These are phyloP conservation scores for Spatulosminthurus flaviceps DNA, from an alignment of 2,888 invertebrate genomes.

Conservation along the genomic window DNA sequence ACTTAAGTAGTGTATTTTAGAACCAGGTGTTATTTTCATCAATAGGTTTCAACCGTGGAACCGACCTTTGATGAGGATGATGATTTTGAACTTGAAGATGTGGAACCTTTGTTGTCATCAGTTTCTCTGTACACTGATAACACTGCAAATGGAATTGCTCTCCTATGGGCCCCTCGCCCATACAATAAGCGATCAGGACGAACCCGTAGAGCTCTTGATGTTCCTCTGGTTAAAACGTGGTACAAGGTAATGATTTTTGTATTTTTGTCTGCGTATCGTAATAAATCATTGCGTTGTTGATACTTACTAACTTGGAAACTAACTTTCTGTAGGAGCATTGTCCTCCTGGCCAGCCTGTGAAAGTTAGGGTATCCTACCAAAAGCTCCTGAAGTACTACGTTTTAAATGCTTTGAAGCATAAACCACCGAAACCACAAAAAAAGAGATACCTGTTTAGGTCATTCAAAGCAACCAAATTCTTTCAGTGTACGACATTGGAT, in stretches of 20 bases:
- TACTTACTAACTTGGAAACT: too few species aligned
- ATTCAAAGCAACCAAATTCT: constrained; percentile 99
- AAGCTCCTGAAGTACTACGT: constrained; percentile 98
- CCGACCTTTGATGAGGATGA: constrained; percentile 83
- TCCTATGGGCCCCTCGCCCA: constrained; percentile 97
- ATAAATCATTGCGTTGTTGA: too few species aligned
- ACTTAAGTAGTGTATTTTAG: neutral
- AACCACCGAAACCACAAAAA: constrained; percentile 98
- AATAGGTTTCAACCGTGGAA: constrained; percentile 49
- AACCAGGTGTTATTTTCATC: neutral
- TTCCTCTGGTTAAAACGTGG: constrained; percentile 98
- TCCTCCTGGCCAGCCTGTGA: constrained; percentile 96
- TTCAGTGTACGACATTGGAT: constrained; percentile 98
- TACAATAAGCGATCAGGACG: constrained; percentile 97
- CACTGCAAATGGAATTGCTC: constrained; percentile 96
- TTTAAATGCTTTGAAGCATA: constrained; percentile 95
- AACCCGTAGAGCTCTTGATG: constrained; percentile 92
- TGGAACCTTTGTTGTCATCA: constrained; percentile 92
- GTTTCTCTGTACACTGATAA: constrained; percentile 97
- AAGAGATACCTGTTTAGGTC: constrained; percentile 95
- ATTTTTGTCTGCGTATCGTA: neutral
- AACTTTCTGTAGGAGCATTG: constrained; percentile 75
- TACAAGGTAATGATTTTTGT: constrained; percentile 71
- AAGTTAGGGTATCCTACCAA: constrained; percentile 99
- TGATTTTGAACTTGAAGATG: constrained; percentile 91